Base-by-base conservation (phyloP, 2,888 invertebrate species). In the Eupithecia subfuscata region DNA sequence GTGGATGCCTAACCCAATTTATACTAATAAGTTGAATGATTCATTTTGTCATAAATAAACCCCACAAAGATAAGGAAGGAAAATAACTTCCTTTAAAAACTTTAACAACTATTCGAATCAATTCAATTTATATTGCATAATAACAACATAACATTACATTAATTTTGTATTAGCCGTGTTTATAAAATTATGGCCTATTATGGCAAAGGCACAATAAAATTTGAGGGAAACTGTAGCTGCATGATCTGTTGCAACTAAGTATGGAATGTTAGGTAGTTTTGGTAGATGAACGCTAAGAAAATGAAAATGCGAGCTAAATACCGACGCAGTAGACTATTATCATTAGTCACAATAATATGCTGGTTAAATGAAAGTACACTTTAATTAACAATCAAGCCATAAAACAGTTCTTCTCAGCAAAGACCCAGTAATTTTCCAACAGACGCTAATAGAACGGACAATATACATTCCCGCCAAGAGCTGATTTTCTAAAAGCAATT, bases 401-500 rank as follows among this genome's bases (percentile, higher is more conserved):
- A 18, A 16, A 64, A 34, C 16, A 30, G 56, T 56, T 52, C n/a
- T 56, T 12, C 22, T 22, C 56, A 12, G 22, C 56, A 56, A 56
- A 56, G n/a, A 56, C 12, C 60, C 1, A 4, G 12, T 25, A 68
- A 68, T 68, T 68, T 43, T 68, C 43, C 68, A 40, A 34, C 40
- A 11, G 65, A 60, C 25, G 25, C 5, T 56, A 22, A 52, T n/a
- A 18, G 12, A 64, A 16, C 18, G 22, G 34, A 34, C 16, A 63
- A 34, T 64, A 34, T 64, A 56, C 34, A 56, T 60, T 64, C 25
- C 56, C 56, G 69, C 30, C 7, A 12, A 52, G 71, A 45, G 63
- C 72, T 40, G 74, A 71, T 75, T 74, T 78, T 73, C 68, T 74
- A 73, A 74, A 68, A 67, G 64, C 74, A 76, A 74, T 74, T 63